A percentile compares a stretch with the other conserved stretches of the same genome.
Conservation (phyloP, 2,113 vertebrate species). For the Tragelaphus strepsiceros region DNA sequence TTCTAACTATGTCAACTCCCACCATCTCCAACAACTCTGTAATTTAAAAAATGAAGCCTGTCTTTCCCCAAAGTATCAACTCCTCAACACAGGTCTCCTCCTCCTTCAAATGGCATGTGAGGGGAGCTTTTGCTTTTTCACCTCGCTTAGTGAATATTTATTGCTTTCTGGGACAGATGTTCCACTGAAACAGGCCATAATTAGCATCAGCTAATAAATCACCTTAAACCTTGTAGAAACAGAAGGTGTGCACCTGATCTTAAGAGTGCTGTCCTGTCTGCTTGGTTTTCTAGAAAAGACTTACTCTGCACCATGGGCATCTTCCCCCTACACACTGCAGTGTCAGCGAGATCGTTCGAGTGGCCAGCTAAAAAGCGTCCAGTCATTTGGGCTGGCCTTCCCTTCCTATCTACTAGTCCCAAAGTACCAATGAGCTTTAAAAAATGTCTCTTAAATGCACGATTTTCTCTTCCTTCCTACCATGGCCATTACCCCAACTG, state of each 20-base stretch:
- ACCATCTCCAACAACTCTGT: not conserved
- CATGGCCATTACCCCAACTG: fast-evolving
- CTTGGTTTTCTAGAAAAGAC: not conserved
- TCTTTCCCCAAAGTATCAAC: not conserved
- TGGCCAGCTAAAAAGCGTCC: fast-evolving
- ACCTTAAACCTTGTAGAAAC: not conserved
- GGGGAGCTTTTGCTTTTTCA: not conserved
- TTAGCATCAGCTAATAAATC: not conserved
- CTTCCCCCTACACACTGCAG: fast-evolving
- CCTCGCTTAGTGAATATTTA: not conserved
- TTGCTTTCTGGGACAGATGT: not conserved
- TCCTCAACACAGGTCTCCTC: not conserved
- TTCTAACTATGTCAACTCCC: not conserved
- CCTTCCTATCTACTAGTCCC: not conserved
- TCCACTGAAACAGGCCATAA: not conserved
- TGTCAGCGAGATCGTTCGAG: too few relatives aligned
- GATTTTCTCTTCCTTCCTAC: not conserved
- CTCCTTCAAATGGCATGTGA: too few relatives aligned
- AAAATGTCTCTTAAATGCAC: not conserved
- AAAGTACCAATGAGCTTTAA: not conserved
- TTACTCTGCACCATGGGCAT: too few relatives aligned
- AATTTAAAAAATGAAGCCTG: not conserved
- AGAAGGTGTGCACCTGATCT: not conserved
- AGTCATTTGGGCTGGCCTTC: not conserved
- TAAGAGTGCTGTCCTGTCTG: not conserved